Evolutionary conservation across 2,797 vertebrate species (phyloP).

Genomic region (Enteromius treurensis): DNA sequence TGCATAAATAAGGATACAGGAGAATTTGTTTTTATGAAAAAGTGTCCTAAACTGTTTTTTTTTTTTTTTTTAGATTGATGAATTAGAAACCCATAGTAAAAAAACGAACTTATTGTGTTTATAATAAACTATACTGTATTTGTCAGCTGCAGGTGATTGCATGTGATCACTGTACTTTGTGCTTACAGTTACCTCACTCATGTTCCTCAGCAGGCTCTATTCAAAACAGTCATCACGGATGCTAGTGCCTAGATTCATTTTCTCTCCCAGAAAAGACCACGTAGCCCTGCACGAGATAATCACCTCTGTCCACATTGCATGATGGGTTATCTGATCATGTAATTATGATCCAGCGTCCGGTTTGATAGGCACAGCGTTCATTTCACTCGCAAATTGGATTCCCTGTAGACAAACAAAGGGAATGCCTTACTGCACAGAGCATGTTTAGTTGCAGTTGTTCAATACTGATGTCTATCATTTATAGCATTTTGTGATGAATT

Average conservation of each 20-base stretch:
- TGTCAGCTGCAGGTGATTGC: not conserved
- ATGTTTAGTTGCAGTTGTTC: constrained; percentile 34
- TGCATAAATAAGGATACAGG: not conserved
- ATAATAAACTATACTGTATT: not conserved
- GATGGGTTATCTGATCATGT: constrained; percentile 55
- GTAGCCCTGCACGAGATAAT: constrained; percentile 46
- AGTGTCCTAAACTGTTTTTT: not conserved
- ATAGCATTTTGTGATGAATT: constrained; percentile 16
- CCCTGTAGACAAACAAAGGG: constrained; percentile 49
- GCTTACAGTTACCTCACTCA: not conserved
- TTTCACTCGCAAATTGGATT: constrained; percentile 58
- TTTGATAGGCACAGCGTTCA: constrained; percentile 41
- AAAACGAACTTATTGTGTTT: not conserved
- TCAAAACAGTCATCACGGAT: not conserved
- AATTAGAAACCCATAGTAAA: no score
- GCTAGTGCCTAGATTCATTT: constrained; percentile 12
- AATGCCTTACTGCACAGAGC: constrained; percentile 11
- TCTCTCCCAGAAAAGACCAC: constrained; percentile 23
- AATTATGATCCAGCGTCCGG: constrained; percentile 40
- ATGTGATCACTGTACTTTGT: constrained; percentile 11
- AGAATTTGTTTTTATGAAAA: not conserved
- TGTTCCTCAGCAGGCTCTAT: constrained; percentile 4
- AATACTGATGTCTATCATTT: constrained; percentile 26
- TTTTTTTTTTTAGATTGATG: not conserved
- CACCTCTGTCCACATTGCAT: constrained; percentile 39